Base-by-base conservation (phyloP, 2,888 invertebrate species). In the Calliopum simillimum region DNA sequence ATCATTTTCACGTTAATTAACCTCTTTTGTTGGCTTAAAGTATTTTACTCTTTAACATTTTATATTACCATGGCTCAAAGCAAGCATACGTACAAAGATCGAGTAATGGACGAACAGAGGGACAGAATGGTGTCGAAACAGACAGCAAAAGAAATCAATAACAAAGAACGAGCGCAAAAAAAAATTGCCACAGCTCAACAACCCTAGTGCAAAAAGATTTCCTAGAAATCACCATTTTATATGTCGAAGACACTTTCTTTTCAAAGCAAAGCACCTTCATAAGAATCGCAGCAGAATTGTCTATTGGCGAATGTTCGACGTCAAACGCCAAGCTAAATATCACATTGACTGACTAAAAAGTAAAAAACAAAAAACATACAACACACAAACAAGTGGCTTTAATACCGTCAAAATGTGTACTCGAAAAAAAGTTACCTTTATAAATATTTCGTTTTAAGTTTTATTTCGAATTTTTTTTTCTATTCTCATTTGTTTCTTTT, bases 1-100 rank as follows among this genome's bases (percentile, higher is more conserved):
- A 76, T 78, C 74, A 77, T 76, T 77, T 77, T 76, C 77, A 74
- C 75, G 74, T 76, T 78, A 78, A 78, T 78, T 78, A 78, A 78
- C 78, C 77, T 74, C 75, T 73, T 76, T 74, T 74, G 72, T 73
- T 72, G 68, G 72, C 71, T 73, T 65, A 73, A 75, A 63, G 73
- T 73, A 69, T 73, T 70, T 71, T 67, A 68, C 68, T 68, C 67
- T 41, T 33, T 33, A 33, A 3, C 33, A 33, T 33, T 33, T 58
- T 66, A 56, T 47, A 66, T 46, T 46, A 55, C 55, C 41, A 55
- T 44, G 65, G 44, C 55, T 53, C 41, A 55, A 53, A 44, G 55
- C 8, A n/a, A 56, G 55, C 25, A 13, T 13, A 53, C 19, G 23
- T 46, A 2, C 21, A 53, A 19, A 55, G 19, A 14, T 25, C n/a